Conservation (phyloP, 2,797 vertebrate genomes). For the Phrynocephalus guinanensis region DNA sequence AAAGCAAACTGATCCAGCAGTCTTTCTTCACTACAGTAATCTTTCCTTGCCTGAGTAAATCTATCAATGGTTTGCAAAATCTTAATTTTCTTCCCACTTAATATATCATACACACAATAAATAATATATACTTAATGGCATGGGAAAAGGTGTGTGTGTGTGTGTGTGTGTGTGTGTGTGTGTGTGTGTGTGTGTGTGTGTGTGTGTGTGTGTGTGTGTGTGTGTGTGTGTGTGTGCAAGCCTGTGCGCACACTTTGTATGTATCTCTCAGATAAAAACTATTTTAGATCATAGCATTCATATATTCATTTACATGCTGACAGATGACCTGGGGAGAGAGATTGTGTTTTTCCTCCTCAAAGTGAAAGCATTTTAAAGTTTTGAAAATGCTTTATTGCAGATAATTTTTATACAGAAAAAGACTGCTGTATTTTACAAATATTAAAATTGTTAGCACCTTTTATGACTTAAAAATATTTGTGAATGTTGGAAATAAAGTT, state of each 20-base stretch:
- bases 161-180: not conserved
- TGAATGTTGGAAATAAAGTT: constrained; percentile 77
- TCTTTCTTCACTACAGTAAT: not conserved
- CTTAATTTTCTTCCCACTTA: constrained; percentile 6
- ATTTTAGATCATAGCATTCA: constrained; percentile 4
- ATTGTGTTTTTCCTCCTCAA: constrained; percentile 37
- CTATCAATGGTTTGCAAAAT: not conserved
- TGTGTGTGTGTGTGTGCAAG: not conserved
- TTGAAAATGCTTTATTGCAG: constrained; percentile 68
- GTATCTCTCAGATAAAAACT: not conserved
- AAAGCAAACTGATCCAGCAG: not conserved
- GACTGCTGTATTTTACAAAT: constrained; percentile 55
- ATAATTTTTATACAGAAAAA: constrained; percentile 66
- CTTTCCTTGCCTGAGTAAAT: constrained; percentile 9
- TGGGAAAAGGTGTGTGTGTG: constrained; percentile 10
- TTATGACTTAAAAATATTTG: constrained; percentile 67
- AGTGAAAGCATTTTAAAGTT: constrained; percentile 62
- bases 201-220: not conserved
- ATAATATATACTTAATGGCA: constrained; percentile 29
- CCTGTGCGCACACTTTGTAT: not conserved
- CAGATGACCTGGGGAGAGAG: constrained; percentile 35
- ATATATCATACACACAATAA: not conserved
- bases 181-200: no score
- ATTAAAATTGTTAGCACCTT: constrained; percentile 66
- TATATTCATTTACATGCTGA: constrained; percentile 30